phyloP scores from a whole-genome alignment of 2,797 vertebrate genomes.

The Xiphorhynchus erythropygius region DNA sequence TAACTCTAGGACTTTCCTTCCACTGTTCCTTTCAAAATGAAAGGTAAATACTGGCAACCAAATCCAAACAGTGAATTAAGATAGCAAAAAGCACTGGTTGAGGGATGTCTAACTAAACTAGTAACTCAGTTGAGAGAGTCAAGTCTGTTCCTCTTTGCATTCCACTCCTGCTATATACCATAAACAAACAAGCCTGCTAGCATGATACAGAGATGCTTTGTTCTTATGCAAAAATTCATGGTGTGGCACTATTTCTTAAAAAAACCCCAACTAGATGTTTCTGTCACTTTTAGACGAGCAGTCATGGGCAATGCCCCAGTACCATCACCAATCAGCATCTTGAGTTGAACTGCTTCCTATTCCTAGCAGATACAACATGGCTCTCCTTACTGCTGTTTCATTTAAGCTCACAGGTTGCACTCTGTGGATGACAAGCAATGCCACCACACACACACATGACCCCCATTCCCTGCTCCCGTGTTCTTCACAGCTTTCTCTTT shows the following conservation, averaged over 20 bases:
- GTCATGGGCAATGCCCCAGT: not conserved
- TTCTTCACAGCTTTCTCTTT: constrained; percentile 1
- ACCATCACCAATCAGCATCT: not conserved
- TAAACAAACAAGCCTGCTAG: not conserved
- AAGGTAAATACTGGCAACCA: not conserved
- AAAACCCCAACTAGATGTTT: not conserved
- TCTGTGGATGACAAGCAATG: not conserved
- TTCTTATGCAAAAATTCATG: not conserved
- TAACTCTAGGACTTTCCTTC: not conserved
- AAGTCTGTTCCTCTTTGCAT: not conserved
- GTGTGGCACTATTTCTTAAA: not conserved
- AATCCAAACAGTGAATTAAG: not conserved
- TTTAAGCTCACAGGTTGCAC: not conserved
- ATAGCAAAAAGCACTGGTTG: not conserved
- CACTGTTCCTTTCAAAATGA: not conserved
- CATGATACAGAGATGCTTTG: not conserved
- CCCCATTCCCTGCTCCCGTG: accelerated
- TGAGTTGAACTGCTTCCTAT: not conserved
- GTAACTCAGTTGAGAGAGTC: not conserved
- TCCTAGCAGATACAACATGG: not conserved
- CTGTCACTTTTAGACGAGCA: not conserved
- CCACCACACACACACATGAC: not conserved
- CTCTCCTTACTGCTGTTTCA: not conserved
- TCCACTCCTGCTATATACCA: not conserved
- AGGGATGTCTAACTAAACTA: not conserved